Evolutionary conservation across 2,797 vertebrate genomes (phyloP).

Genomic region (Rhynchotus rufescens): DNA sequence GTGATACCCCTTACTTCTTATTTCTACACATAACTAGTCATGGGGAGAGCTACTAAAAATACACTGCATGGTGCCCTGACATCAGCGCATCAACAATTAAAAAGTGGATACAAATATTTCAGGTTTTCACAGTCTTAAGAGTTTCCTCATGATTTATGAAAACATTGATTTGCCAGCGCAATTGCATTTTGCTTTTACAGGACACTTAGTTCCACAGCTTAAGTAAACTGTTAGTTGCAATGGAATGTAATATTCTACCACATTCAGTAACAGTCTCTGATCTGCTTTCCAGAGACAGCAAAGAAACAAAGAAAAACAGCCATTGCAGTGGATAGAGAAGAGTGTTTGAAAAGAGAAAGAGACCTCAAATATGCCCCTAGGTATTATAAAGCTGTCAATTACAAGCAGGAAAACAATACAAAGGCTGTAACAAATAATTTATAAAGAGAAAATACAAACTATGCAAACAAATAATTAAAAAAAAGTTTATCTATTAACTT

Average conservation of each 20-base stretch:
- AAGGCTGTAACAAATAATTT: constrained; percentile 75
- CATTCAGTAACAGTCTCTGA: constrained; percentile 77
- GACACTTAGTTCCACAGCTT: constrained; percentile 66
- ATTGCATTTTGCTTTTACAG: constrained; percentile 71
- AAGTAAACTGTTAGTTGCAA: constrained; percentile 78
- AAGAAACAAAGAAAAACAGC: constrained; percentile 83
- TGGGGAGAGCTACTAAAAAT: constrained; percentile 80
- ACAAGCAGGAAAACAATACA: constrained; percentile 77
- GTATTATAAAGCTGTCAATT: constrained; percentile 85
- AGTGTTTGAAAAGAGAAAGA: constrained; percentile 82
- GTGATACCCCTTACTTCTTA: constrained; percentile 78
- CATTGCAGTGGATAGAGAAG: constrained; percentile 73
- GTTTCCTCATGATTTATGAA: constrained; percentile 74
- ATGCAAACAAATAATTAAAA: constrained; percentile 51
- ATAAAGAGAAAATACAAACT: constrained; percentile 53
- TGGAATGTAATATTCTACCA: constrained; percentile 76
- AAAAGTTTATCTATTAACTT: constrained; percentile 7
- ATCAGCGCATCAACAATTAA: constrained; percentile 84
- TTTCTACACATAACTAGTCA: constrained; percentile 78
- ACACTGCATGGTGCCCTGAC: constrained; percentile 73
- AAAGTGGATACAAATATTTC: constrained; percentile 80
- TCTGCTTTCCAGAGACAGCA: constrained; percentile 81
- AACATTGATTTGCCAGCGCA: constrained; percentile 66
- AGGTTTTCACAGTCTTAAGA: constrained; percentile 72
- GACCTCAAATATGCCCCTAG: constrained; percentile 79